Conservation (phyloP, 1,140 invertebrate genomes). For the Pachypsylla venusta region DNA sequence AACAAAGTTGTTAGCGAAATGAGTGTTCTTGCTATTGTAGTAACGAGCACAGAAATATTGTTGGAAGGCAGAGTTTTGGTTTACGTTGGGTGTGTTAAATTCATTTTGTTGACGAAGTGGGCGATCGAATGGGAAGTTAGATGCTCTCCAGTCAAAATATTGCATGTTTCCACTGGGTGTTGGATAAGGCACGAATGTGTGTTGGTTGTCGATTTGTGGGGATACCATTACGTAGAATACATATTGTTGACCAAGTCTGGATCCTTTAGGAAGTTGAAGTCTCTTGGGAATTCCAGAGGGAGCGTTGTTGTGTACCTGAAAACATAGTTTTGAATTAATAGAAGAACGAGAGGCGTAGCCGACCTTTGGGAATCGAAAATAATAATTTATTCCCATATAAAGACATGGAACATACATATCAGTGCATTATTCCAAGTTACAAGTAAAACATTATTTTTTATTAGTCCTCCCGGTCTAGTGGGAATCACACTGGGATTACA, state of each 20-base stretch:
- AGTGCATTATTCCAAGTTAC: no score
- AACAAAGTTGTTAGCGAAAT: neutral
- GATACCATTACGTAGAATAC: slow-evolving; percentile 47
- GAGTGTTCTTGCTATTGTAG: neutral
- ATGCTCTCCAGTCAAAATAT: slow-evolving; percentile 17
- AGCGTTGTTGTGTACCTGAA: slow-evolving; percentile 19
- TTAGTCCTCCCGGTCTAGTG: no score
- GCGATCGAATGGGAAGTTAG: slow-evolving; percentile 22
- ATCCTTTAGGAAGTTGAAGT: slow-evolving; percentile 49
- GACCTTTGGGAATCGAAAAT: no score
- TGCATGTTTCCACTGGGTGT: slow-evolving; percentile 12
- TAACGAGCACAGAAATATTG: neutral
- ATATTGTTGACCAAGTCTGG: slow-evolving; percentile 42
- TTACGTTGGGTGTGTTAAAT: slow-evolving; percentile 18
- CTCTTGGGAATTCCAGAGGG: slow-evolving; percentile 42
- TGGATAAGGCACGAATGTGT: neutral
- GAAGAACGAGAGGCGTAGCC: no score
- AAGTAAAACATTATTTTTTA: no score
- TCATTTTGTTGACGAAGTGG: slow-evolving; percentile 12
- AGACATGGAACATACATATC: no score
- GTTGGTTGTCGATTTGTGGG: slow-evolving; percentile 29
- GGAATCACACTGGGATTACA: no score
- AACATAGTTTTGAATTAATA: no score
- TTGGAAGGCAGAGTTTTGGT: slow-evolving; percentile 8
- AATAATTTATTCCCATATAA: no score